Percentiles rank a stretch among this genome's conserved stretches.
These are phyloP conservation scores for Platysternon megacephalum DNA, from an alignment of 2,113 vertebrate species.

Conservation along the genomic window DNA sequence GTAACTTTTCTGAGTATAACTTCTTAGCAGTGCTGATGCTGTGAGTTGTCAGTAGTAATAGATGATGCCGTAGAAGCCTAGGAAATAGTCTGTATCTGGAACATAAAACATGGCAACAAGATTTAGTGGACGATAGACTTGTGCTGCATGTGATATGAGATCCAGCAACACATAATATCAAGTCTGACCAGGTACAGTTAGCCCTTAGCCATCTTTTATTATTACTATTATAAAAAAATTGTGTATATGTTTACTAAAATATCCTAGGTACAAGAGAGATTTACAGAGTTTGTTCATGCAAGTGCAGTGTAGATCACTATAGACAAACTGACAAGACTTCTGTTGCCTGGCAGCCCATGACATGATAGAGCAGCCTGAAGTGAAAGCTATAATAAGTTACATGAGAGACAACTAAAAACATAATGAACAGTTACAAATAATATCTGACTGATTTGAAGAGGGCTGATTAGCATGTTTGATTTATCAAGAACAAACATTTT, in stretches of 20 bases:
- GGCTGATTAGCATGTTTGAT: not conserved
- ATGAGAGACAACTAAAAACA: not conserved
- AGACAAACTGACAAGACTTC: not conserved
- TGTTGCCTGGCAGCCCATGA: not conserved
- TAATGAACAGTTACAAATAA: not conserved
- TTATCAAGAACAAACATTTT: not conserved
- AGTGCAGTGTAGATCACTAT: not conserved
- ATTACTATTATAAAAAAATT: not conserved
- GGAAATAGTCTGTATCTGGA: not conserved
- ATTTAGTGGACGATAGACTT: not conserved
- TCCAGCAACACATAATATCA: not conserved
- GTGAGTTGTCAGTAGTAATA: not conserved
- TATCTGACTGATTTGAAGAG: not conserved
- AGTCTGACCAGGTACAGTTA: not conserved
- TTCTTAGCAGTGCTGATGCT: not conserved
- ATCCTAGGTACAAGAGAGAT: not conserved
- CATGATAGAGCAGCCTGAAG: not conserved
- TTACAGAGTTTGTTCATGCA: not conserved
- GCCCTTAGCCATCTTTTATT: not conserved
- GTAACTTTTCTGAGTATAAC: not conserved
- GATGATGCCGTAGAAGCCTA: not conserved
- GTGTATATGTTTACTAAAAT: not conserved
- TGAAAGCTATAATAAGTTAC: not conserved
- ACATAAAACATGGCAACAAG: not conserved
- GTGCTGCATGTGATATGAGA: not conserved